phyloP scores from a whole-genome alignment of 2,888 invertebrate species.

The Galeopsomyia nigrocyanea region DNA sequence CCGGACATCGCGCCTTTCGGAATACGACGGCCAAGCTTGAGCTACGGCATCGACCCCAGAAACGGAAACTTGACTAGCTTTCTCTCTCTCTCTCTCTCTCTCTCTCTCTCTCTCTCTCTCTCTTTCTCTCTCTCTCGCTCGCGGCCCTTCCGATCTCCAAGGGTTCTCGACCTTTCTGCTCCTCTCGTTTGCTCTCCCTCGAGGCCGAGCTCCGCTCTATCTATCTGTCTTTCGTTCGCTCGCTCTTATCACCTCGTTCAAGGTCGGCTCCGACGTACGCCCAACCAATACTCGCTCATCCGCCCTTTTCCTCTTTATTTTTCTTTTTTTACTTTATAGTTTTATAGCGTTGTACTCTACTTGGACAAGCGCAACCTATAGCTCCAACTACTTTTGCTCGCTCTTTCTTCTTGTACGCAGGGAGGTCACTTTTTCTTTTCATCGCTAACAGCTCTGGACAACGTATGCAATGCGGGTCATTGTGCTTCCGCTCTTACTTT shows the following conservation, averaged over 20 bases:
- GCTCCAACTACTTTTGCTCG: no score
- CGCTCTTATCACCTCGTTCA: slow-evolving; percentile 41
- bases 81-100: slow-evolving; percentile 64
- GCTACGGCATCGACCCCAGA: slow-evolving; percentile 38
- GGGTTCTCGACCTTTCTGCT: slow-evolving; percentile 42
- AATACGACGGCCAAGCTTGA: slow-evolving; percentile 49
- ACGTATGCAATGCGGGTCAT: no score
- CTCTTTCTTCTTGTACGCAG: no score
- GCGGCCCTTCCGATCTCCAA: slow-evolving; percentile 16
- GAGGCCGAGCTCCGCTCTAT: background rate
- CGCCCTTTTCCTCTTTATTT: background rate
- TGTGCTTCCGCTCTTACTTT: no score
- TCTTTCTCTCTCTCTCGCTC: slow-evolving; percentile 14
- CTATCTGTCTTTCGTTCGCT: slow-evolving; percentile 32
- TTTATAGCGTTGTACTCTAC: slow-evolving; percentile 24
- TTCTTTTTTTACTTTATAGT: background rate
- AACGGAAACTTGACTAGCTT: slow-evolving; percentile 55
- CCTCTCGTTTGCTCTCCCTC: slow-evolving; percentile 16
- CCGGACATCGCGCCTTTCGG: slow-evolving; percentile 67
- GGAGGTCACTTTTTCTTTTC: no score
- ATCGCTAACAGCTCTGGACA: no score
- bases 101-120: slow-evolving; percentile 47
- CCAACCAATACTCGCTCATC: background rate
- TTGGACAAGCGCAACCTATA: background rate
- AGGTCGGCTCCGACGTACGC: slow-evolving; percentile 28